Conservation (phyloP, 1,140 invertebrate species). For the Oscheius sp. region DNA sequence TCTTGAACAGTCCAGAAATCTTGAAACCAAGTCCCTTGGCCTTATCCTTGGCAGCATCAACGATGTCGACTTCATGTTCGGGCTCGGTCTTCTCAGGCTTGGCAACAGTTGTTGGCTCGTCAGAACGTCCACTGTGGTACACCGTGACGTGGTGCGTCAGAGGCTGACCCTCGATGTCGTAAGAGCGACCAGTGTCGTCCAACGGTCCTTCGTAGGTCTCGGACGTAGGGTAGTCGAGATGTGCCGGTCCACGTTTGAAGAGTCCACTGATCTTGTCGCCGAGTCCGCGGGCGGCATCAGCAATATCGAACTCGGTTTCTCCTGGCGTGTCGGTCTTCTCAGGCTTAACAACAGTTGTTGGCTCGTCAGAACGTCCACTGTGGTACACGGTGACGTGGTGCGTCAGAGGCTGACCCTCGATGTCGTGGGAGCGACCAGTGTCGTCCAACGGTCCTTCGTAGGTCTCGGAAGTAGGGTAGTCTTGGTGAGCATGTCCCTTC, state of each 20-base stretch:
- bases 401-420: neutral
- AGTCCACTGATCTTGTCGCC: neutral
- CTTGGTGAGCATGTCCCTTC: neutral
- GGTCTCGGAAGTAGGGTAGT: neutral
- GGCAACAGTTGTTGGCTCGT: neutral
- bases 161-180: neutral
- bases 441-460: neutral
- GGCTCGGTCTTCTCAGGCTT: neutral
- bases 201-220: neutral
- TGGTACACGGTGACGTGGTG: neutral
- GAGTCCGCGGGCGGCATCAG: neutral
- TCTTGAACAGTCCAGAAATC: neutral
- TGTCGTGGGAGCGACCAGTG: neutral
- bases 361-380: neutral
- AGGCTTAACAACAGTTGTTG: neutral
- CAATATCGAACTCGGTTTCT: neutral
- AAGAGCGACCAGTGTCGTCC: neutral
- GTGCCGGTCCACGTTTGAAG: neutral
- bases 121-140: neutral
- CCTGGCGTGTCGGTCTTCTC: neutral
- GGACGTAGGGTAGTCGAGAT: neutral
- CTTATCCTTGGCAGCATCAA: neutral
- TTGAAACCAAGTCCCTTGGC: neutral
- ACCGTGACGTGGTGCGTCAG: neutral
- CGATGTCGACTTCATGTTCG: neutral